These are phyloP conservation scores for Zosterops japonicus DNA, from an alignment of 2,113 vertebrate species.

Conservation along the genomic window DNA sequence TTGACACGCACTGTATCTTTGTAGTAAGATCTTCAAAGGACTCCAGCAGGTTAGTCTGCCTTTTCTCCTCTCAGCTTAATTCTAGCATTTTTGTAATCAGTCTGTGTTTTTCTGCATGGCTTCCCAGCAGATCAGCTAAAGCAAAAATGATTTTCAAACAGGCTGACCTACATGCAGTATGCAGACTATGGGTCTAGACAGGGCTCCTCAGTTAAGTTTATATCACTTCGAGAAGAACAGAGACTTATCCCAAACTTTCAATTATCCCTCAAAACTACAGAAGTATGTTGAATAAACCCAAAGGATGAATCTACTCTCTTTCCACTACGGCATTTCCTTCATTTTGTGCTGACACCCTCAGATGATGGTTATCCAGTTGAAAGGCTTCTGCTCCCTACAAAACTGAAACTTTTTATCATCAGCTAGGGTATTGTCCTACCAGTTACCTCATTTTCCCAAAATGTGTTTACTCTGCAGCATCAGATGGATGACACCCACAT, in stretches of 20 bases:
- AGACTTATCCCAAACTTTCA: not conserved
- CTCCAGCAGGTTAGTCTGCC: constrained; percentile 31
- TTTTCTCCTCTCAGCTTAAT: not conserved
- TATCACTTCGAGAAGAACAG: not conserved
- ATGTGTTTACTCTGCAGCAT: constrained; percentile 36
- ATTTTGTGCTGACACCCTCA: not conserved
- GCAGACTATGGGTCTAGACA: not conserved
- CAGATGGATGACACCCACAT: constrained; percentile 30
- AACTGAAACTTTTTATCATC: not conserved
- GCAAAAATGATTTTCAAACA: not conserved
- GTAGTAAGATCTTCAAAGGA: constrained; percentile 48
- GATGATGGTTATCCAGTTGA: not conserved
- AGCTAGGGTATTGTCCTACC: not conserved
- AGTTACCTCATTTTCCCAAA: constrained; percentile 1
- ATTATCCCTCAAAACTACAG: not conserved
- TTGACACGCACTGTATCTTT: not conserved
- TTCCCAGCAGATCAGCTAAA: not conserved
- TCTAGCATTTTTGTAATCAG: constrained; percentile 4
- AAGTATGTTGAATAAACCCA: not conserved
- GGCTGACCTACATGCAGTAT: not conserved
- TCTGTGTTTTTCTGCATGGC: not conserved
- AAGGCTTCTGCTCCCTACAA: not conserved
- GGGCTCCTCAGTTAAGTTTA: not conserved
- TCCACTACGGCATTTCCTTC: not conserved
- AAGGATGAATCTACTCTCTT: not conserved